These are phyloP conservation scores for Lepidocolaptes lacrymiger DNA, from an alignment of 2,797 vertebrate species.

Conservation along the genomic window DNA sequence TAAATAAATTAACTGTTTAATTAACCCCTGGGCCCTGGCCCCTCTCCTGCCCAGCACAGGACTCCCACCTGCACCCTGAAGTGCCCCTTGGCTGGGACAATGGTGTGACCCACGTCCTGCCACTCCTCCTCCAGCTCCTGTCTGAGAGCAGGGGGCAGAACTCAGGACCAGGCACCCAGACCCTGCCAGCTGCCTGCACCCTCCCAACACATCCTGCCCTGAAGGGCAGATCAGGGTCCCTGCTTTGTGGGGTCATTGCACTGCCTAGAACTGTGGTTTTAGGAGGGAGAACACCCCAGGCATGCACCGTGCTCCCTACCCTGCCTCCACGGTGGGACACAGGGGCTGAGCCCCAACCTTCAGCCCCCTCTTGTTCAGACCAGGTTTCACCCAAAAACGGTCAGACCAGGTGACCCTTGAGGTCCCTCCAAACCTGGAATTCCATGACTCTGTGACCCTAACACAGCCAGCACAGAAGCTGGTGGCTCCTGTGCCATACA, in stretches of 20 bases:
- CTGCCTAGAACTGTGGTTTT: neutral
- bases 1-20: neutral
- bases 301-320: fast-evolving
- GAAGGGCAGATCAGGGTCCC: neutral
- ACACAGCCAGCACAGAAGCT: neutral
- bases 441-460: neutral
- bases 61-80: neutral
- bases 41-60: fast-evolving
- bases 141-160: neutral
- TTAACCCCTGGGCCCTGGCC: neutral
- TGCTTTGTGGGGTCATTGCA: neutral
- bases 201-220: neutral
- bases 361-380: neutral
- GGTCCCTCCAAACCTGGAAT: neutral
- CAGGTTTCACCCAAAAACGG: neutral
- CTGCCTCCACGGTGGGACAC: fast-evolving
- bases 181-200: neutral
- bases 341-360: too few species aligned
- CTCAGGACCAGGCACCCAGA: neutral
- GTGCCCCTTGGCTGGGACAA: neutral
- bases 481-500: neutral
- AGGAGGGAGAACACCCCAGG: neutral
- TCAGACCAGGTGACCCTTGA: neutral
- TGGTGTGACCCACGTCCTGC: neutral
- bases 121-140: neutral